Base-by-base conservation (phyloP, 2,888 invertebrate species). In the Drosophila bunnanda region DNA sequence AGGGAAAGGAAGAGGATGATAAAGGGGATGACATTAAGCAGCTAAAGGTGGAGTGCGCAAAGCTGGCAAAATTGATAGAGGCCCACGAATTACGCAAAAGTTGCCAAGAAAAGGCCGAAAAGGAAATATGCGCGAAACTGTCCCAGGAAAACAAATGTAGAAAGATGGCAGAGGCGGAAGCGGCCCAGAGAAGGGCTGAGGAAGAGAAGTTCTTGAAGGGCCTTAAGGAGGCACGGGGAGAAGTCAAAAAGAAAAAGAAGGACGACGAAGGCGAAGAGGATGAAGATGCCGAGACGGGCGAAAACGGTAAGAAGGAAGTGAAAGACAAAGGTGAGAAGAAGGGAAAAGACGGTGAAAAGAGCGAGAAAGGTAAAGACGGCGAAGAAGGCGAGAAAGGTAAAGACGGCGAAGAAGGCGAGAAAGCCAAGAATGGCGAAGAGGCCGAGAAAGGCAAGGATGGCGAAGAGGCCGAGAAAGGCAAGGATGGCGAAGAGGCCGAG, bases 111-210 rank as follows among this genome's bases (percentile, higher is more conserved):
- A 20, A 4, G 10, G 12, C 12, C 2, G 8, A n/a, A 7, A 10
- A 8, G 15, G 12, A 10, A 13, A 17, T 22, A 8, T 54, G 68
- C 28, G 9, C 15, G 17, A 6, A 67, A 30, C 0, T 41, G 25
- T 13, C 7, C 9, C 17, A 60, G 20, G 32, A 10, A 32, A 2
- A 30, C 10, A 34, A 22, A 10, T 36, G 70, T 6, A 25, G 15
- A 5, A 54, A 32, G 46, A 8, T 22, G 15, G 30, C 32, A 13
- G 10, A 39, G 15, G 52, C 36, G 15, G 55, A 67, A 28, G 4
- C 39, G 55, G 22, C 38, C 28, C n/a, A 25, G 22, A 62, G 60
- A 48, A 5, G 22, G 22, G 54, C 43, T 5, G 25, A 59, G 9
- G 8, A 20, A 15, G 38, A 64, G 30, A 36, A 58, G 17, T 54